Percentiles rank a stretch among this genome's conserved stretches.
Evolutionary conservation across 92 coral and sea anemone genomes (phyloP).

Genomic region (Siderastrea radians): DNA sequence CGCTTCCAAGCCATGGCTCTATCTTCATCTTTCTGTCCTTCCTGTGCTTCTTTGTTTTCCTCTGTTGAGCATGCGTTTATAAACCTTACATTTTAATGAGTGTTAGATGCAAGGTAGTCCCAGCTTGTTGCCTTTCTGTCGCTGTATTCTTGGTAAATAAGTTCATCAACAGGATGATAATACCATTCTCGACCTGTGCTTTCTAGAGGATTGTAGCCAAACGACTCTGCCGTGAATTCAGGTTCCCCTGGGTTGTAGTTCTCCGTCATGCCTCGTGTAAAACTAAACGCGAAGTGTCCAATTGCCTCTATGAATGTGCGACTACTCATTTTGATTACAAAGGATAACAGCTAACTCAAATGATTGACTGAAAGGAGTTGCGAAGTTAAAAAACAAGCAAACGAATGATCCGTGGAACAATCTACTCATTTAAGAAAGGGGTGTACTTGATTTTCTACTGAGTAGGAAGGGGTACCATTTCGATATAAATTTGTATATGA

Average conservation of each 20-base stretch:
- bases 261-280: conserved; percentile 27
- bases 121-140: conserved; percentile 17
- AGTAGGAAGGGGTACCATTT: no score
- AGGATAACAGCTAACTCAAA: no score
- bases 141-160: conserved; percentile 31
- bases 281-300: conserved; percentile 14
- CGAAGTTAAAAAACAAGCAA: no score
- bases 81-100: no score
- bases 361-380: no score
- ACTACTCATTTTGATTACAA: background rate
- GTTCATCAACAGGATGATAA: conserved; percentile 26
- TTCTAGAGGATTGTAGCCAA: conserved; percentile 45
- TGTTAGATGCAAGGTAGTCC: background rate
- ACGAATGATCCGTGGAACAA: no score
- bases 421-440: no score
- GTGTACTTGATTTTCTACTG: no score
- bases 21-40: conserved; percentile 7
- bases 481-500: no score
- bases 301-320: background rate
- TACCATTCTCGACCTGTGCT: conserved; percentile 57
- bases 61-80: background rate
- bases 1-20: conserved; percentile 46
- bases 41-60: conserved; percentile 7
- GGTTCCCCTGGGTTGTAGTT: conserved; percentile 32
- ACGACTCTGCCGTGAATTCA: conserved; percentile 33